These are phyloP conservation scores for Eupithecia centaureata DNA, from an alignment of 2,888 invertebrate genomes.

Conservation along the genomic window DNA sequence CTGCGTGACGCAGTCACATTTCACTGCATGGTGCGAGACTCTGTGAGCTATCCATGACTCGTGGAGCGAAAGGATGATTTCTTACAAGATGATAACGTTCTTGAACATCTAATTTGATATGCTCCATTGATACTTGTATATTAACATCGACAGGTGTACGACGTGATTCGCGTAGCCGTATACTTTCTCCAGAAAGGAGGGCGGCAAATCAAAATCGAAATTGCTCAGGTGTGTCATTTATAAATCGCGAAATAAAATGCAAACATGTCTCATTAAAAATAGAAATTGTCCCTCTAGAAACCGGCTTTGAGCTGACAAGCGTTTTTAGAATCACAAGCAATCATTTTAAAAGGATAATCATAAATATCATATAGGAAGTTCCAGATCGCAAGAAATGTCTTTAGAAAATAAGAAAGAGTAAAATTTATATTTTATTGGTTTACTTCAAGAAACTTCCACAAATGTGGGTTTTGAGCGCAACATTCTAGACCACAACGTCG, in stretches of 20 bases:
- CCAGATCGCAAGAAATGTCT: slow-evolving; percentile 4
- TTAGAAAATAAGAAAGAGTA: slow-evolving; percentile 15
- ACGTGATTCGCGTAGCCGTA: slow-evolving; percentile 56
- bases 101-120: slow-evolving; percentile 24
- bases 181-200: slow-evolving; percentile 60
- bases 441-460: slow-evolving; percentile 44
- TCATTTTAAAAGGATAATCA: slow-evolving; percentile 5
- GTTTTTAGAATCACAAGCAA: not conserved
- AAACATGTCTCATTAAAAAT: slow-evolving; percentile 15
- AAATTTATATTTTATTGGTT: slow-evolving; percentile 29
- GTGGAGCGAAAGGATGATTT: slow-evolving; percentile 36
- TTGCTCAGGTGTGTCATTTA: slow-evolving; percentile 45
- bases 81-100: slow-evolving; percentile 29
- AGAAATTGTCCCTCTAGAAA: slow-evolving; percentile 8
- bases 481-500: slow-evolving; percentile 58
- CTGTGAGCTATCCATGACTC: slow-evolving; percentile 26
- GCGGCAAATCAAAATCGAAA: slow-evolving; percentile 49
- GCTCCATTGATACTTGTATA: slow-evolving; percentile 28
- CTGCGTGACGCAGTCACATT: slow-evolving; percentile 76
- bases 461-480: slow-evolving; percentile 66
- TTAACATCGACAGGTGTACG: slow-evolving; percentile 54
- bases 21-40: slow-evolving; percentile 58
- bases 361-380: slow-evolving; percentile 2
- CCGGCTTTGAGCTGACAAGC: not conserved
- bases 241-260: slow-evolving; percentile 33